Conservation (phyloP, 2,113 vertebrate species). For the Pan troglodytes region NHGRI_mPanTro3-v2.1_pri NC_072407.2:123789501-123790000, state of each 20-base stretch:
- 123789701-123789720: background rate
- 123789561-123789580: background rate
- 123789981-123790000: background rate
- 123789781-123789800: background rate
- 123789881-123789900: background rate
- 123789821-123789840: background rate
- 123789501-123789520: background rate
- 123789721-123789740: background rate
- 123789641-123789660: background rate
- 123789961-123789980: background rate
- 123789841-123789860: background rate
- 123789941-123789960: background rate
- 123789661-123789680: background rate
- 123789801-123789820: background rate
- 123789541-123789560: background rate
- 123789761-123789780: background rate
- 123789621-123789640: background rate
- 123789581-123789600: background rate
- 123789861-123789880: background rate
- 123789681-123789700: background rate
- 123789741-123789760: background rate
- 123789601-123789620: background rate
- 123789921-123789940: too few species aligned
- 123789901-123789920: background rate
- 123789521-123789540: background rate